A percentile compares a stretch with the other conserved stretches of the same genome.
Evolutionary conservation across 2,888 invertebrate species (phyloP).

Genomic region (Netelia virgata): DNA sequence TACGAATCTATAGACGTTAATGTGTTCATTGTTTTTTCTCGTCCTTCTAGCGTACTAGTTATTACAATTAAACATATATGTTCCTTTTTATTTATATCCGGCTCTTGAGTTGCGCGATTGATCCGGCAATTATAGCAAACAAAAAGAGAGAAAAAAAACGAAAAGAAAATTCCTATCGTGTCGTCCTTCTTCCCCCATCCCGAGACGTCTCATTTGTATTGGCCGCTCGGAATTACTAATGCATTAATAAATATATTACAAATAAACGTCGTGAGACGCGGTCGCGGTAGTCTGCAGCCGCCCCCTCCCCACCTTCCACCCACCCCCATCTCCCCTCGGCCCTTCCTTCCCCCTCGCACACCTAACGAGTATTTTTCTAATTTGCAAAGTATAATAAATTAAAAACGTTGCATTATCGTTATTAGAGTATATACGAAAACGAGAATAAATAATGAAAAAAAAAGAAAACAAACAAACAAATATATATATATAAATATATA

Average conservation of each 20-base stretch:
- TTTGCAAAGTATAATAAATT: conserved; percentile 84
- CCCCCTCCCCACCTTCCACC: not conserved
- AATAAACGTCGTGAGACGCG: conserved; percentile 76
- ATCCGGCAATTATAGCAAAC: conserved; percentile 30
- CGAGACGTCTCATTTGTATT: conserved; percentile 41
- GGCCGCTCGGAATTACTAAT: conserved; percentile 62
- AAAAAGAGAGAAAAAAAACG: not conserved
- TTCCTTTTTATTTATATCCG: conserved; percentile 9
- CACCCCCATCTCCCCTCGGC: not conserved
- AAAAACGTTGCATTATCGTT: conserved; percentile 84
- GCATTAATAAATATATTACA: conserved; percentile 41
- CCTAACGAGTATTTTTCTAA: conserved; percentile 84
- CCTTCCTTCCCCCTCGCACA: not conserved
- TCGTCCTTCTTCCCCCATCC: not conserved
- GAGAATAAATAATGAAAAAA: conserved; percentile 31
- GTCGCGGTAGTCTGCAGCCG: conserved; percentile 74
- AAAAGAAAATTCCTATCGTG: conserved; percentile 23
- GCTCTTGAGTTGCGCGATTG: conserved; percentile 4
- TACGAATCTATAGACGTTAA: conserved; percentile 49
- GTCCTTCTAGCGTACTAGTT: conserved; percentile 50
- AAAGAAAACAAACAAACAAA: conserved; percentile 74
- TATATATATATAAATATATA: conserved; percentile 67
- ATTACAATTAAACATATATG: conserved; percentile 40
- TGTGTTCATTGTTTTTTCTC: conserved; percentile 65
- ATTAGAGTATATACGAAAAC: conserved; percentile 78